phyloP scores from a whole-genome alignment of 2,888 invertebrate species.

The Apamea anceps region DNA sequence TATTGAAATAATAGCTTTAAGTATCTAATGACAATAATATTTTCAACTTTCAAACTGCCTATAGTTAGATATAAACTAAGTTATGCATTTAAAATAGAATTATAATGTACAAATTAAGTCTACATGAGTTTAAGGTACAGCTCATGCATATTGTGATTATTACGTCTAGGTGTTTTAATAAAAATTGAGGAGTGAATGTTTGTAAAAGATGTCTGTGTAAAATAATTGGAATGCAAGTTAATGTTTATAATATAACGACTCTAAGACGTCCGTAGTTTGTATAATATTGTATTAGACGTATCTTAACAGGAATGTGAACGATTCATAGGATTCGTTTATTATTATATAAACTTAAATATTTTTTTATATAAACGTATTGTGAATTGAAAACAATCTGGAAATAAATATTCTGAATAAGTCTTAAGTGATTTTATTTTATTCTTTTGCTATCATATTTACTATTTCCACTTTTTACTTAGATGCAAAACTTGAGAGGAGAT shows the following conservation, averaged over 20 bases:
- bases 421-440: conserved; percentile 15
- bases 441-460: not conserved
- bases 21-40: conserved; percentile 77
- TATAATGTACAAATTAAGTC: conserved; percentile 88
- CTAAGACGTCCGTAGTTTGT: conserved; percentile 77
- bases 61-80: conserved; percentile 72
- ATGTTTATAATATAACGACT: conserved; percentile 68
- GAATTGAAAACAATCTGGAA: conserved; percentile 66
- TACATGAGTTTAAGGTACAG: conserved; percentile 78
- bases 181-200: conserved; percentile 66
- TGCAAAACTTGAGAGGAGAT: not conserved
- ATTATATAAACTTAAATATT: conserved; percentile 74
- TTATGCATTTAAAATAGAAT: conserved; percentile 86
- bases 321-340: conserved; percentile 73
- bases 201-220: conserved; percentile 70
- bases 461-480: not conserved
- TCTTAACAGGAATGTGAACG: conserved; percentile 65
- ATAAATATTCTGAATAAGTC: conserved; percentile 65
- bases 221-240: conserved; percentile 69
- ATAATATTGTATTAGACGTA: conserved; percentile 67
- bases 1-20: conserved; percentile 71
- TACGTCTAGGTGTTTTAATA: conserved; percentile 67
- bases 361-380: conserved; percentile 70
- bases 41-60: conserved; percentile 72
- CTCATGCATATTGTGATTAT: conserved; percentile 86